These are phyloP conservation scores for Scaptomyza polygonia DNA, from an alignment of 2,888 invertebrate species.

Conservation along the genomic window DNA sequence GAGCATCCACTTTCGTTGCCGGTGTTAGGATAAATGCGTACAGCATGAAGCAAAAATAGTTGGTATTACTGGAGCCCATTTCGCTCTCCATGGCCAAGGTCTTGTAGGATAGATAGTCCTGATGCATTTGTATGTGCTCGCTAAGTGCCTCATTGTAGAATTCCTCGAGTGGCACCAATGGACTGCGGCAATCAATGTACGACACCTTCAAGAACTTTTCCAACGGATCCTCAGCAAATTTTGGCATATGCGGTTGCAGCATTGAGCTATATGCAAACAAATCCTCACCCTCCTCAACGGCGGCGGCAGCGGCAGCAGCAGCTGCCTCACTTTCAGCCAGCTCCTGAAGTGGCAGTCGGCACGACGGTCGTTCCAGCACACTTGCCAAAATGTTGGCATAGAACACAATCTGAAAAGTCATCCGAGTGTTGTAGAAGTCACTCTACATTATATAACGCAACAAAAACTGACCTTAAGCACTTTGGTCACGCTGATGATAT, in stretches of 20 bases:
- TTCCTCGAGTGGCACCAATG: conserved; percentile 93
- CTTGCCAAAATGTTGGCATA: conserved; percentile 96
- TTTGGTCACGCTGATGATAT: conserved; percentile 93
- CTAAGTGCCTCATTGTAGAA: conserved; percentile 97
- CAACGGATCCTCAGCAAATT: conserved; percentile 84
- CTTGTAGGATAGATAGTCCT: conserved; percentile 95
- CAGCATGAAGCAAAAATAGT: conserved; percentile 94
- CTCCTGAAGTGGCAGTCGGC: conserved; percentile 68
- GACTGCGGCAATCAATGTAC: conserved; percentile 90
- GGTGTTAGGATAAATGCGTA: conserved; percentile 96
- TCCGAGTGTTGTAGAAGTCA: too few species aligned
- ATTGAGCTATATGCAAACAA: conserved; percentile 82
- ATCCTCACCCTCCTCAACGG: conserved; percentile 78
- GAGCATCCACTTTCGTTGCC: conserved; percentile 94
- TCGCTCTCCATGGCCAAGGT: conserved; percentile 85
- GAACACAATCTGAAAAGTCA: conserved; percentile 88
- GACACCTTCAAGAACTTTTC: conserved; percentile 89
- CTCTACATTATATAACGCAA: neutral
- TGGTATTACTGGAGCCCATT: conserved; percentile 82
- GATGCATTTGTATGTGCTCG: conserved; percentile 96
- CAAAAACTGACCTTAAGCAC: conserved; percentile 89
- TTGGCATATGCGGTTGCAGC: conserved; percentile 78
- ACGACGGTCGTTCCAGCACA: conserved; percentile 88
- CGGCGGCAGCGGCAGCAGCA: conserved; percentile 54
- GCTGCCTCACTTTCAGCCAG: conserved; percentile 32